phyloP scores from a whole-genome alignment of 2,113 vertebrate genomes.

The Anthoscopus minutus region DNA sequence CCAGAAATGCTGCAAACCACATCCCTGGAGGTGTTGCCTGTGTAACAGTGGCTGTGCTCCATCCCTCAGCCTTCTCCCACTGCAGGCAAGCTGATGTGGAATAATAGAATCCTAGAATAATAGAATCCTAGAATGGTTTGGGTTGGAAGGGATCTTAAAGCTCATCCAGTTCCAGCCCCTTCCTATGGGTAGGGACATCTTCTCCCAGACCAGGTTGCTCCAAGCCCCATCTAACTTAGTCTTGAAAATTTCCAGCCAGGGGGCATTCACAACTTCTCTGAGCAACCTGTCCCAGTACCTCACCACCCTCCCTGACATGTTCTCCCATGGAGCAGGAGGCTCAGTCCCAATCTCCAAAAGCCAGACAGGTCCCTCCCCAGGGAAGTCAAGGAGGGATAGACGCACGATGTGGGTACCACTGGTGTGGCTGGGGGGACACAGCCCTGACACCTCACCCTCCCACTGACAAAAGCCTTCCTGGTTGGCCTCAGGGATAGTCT shows the following conservation, averaged over 20 bases:
- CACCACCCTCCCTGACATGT: background rate
- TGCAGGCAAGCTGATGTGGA: background rate
- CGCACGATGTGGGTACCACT: background rate
- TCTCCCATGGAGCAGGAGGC: background rate
- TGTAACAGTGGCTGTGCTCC: background rate
- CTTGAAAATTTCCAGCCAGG: background rate
- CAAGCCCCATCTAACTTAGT: background rate
- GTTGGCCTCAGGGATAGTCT: background rate
- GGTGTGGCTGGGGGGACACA: background rate
- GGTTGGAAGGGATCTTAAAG: background rate
- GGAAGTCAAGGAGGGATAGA: background rate
- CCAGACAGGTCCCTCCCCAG: background rate
- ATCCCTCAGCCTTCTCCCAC: background rate
- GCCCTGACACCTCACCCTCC: background rate
- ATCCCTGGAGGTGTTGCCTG: background rate
- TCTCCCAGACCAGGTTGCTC: background rate
- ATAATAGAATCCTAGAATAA: background rate
- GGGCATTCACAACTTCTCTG: background rate
- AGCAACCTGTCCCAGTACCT: background rate
- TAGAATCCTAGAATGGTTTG: background rate
- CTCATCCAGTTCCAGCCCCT: background rate
- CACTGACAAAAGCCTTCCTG: background rate
- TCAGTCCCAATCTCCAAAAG: accelerated
- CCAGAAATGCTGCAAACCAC: background rate
- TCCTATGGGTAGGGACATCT: background rate